These are phyloP conservation scores for Balearica regulorum DNA, from an alignment of 2,797 vertebrate genomes.

Conservation along the genomic window DNA sequence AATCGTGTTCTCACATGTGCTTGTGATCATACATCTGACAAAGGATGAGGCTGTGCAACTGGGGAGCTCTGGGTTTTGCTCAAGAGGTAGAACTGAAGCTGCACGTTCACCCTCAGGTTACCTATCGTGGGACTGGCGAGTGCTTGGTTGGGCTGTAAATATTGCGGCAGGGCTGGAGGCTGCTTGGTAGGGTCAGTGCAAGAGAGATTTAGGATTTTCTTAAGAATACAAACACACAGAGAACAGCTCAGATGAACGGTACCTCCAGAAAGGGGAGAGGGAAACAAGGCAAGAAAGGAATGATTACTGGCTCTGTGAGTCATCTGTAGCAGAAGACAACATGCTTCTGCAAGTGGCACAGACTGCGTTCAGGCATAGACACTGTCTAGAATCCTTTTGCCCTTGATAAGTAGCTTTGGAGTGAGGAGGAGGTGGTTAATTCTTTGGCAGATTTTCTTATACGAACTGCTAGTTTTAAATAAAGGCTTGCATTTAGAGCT, in stretches of 20 bases:
- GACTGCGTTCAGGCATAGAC: background rate
- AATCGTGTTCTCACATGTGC: background rate
- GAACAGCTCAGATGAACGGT: background rate
- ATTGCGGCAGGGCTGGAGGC: background rate
- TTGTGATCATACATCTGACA: background rate
- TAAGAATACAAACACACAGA: background rate
- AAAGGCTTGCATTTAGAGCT: background rate
- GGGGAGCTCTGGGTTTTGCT: background rate
- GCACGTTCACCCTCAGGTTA: background rate
- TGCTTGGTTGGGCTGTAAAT: background rate
- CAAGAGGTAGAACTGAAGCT: background rate
- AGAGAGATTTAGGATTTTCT: background rate
- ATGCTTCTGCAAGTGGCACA: background rate
- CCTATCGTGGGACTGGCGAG: background rate
- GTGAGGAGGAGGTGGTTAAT: background rate
- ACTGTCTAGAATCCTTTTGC: background rate
- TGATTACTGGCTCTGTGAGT: background rate
- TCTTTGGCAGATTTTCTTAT: background rate
- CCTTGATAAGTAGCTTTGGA: fast-evolving
- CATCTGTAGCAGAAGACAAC: background rate
- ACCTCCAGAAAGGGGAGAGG: background rate
- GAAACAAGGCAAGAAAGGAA: background rate
- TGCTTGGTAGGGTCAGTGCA: background rate
- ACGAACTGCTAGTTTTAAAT: background rate
- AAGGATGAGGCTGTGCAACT: background rate